Base-by-base conservation (phyloP, 1,140 invertebrate species). In the Bombus sibiricus region DNA sequence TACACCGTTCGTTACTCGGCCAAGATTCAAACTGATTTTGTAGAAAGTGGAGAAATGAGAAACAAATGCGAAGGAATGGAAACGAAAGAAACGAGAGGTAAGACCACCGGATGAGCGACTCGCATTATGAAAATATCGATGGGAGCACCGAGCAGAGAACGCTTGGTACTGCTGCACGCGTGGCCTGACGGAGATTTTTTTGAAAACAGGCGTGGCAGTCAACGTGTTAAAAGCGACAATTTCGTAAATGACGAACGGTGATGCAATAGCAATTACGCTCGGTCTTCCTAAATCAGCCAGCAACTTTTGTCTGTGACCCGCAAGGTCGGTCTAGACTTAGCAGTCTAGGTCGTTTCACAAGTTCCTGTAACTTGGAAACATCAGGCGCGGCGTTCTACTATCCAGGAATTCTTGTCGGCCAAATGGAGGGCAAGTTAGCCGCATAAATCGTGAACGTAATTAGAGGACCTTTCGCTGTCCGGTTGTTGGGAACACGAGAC, bases 211-310 rank as follows among this genome's bases (percentile, higher is more conserved):
- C n/a, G n/a, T n/a, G n/a, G n/a, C n/a, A n/a, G n/a, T n/a, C n/a
- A n/a, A n/a, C n/a, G n/a, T n/a, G n/a, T n/a, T n/a, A 72, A 80
- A 72, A 32, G 66, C 66, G 75, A 66, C 75, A 79, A 84, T 79
- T 84, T 84, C 22, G n/a, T 69, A 69, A 25, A 59, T 78, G 37
- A 39, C 43, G 37, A 68, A 28, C 62, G 15, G 25, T 71, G 75
- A 79, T 43, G 82, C 82, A 79, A 84, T 47, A 84, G 32, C 82
- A 79, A 84, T 83, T 83, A 83, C 41, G 43, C 43, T 59, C 25
- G 34, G 59, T 82, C 81, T 15, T 41, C 9, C 32, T 25, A 43
- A 28, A 39, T 53, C 66, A 39, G 22, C 18, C 43, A 15, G 3
- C 18, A 15, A 73, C 72, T 74, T 47, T 74, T 18, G 72, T 73